These are phyloP conservation scores for Diglossa cyanea DNA, from an alignment of 2,797 vertebrate genomes.

Conservation along the genomic window DNA sequence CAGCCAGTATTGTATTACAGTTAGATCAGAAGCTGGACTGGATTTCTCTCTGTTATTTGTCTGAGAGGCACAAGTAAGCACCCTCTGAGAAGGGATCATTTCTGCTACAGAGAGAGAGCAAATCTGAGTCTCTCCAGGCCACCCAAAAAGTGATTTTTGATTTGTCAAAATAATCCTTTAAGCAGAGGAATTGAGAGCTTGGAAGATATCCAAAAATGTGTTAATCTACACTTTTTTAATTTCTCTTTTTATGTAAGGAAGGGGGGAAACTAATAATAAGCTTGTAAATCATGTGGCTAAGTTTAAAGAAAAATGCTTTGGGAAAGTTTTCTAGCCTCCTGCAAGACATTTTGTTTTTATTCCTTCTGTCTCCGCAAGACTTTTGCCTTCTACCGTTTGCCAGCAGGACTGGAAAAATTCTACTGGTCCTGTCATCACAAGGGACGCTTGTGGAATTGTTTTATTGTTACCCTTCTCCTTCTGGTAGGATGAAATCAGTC, in stretches of 20 bases:
- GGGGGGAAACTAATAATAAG: conserved; percentile 20
- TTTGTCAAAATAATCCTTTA: conserved; percentile 55
- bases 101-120: background rate
- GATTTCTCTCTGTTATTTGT: background rate
- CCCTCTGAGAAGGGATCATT: background rate
- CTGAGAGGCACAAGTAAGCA: background rate
- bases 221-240: conserved; percentile 46
- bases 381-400: conserved; percentile 32
- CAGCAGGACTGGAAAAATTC: conserved; percentile 28
- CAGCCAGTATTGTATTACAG: background rate
- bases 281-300: conserved; percentile 45
- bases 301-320: conserved; percentile 43
- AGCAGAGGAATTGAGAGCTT: conserved; percentile 17
- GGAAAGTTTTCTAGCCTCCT: conserved; percentile 44
- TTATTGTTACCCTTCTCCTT: conserved; percentile 29
- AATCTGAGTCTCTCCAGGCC: background rate
- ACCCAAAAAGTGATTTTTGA: conserved; percentile 52
- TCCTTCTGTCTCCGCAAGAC: conserved; percentile 17
- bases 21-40: background rate
- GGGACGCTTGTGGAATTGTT: background rate
- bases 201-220: conserved; percentile 49
- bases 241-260: conserved; percentile 30
- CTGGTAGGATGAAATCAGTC: conserved; percentile 2
- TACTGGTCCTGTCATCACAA: background rate
- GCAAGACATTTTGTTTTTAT: conserved; percentile 28